A percentile compares a stretch with the other conserved stretches of the same genome.
phyloP scores from a whole-genome alignment of 2,113 vertebrate genomes.

The Gasterosteus nipponicus region DNA sequence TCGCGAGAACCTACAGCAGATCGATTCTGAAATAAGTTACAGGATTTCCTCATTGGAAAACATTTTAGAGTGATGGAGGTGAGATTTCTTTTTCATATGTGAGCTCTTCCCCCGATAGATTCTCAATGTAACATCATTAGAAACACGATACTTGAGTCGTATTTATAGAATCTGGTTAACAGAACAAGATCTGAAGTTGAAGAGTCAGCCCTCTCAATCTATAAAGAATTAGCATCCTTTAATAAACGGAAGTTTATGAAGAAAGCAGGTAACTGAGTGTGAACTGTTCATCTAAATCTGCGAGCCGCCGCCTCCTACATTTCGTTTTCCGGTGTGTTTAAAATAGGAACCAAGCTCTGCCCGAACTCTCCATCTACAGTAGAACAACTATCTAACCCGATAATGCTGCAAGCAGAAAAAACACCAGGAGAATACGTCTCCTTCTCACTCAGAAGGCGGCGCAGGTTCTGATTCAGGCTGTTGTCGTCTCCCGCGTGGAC shows the following conservation, averaged over 20 bases:
- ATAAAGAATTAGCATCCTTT: background rate
- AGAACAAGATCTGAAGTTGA: slow-evolving; percentile 22
- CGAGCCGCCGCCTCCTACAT: background rate
- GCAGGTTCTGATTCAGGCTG: no score
- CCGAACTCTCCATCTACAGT: background rate
- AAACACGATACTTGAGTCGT: background rate
- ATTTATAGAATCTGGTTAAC: slow-evolving; percentile 7
- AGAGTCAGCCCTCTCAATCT: slow-evolving; percentile 5
- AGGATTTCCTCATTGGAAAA: background rate
- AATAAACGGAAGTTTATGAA: background rate
- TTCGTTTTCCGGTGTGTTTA: background rate
- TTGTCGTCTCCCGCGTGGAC: no score
- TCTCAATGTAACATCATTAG: background rate
- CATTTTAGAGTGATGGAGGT: background rate
- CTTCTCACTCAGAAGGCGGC: no score
- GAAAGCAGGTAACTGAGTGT: background rate
- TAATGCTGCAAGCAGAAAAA: background rate
- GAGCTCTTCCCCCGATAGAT: background rate
- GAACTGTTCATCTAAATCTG: background rate
- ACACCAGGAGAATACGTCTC: no score
- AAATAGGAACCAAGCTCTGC: background rate
- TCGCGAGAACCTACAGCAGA: background rate
- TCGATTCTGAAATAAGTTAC: background rate
- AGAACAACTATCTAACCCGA: background rate
- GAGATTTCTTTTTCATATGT: background rate